Evolutionary conservation across 2,888 invertebrate species (phyloP), one percentile per base, ranked within the genome.

Genomic region (Branchipolynoe longqiensis): DNA sequence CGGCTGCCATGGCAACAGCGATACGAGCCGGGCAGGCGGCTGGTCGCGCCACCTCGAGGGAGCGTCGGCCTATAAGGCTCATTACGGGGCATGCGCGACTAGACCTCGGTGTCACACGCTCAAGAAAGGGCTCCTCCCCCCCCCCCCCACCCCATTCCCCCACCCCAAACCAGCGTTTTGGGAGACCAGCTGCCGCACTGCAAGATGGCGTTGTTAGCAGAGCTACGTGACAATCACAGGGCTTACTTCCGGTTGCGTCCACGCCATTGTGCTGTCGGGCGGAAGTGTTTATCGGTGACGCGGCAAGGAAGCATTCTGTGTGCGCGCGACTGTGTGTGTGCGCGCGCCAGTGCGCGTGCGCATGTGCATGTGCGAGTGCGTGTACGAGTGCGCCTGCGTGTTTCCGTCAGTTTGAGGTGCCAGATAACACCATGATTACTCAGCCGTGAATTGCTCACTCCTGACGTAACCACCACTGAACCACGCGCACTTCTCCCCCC

Each of bases 251-350:
- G 69, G 69, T 38, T 25, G 36, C 36, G 33, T 18, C 22, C 69
- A 69, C 38, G 36, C 36, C 8, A 69, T 69, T 38, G 36, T 38
- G 36, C 1, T 22, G 33, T n/a, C 4, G 38, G n/a, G 36, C 69
- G 69, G 69, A 69, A 8, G 69, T 69, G 64, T 59, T 4, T 59
- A n/a, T n/a, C n/a, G n/a, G n/a, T n/a, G n/a, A n/a, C n/a, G n/a
- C n/a, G n/a, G n/a, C n/a, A n/a, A n/a, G n/a, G 48, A 48, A 18
- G 48, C 48, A 18, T 48, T 8, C 48, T 48, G 48, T 12, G 8
- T 18, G 48, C 48, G 48, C 18, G 8, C 48, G 48, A 18, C 8
- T 8, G 48, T 48, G n/a, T n/a, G n/a, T n/a, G n/a, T n/a, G n/a
- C n/a, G n/a, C n/a, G n/a, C n/a, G n/a, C n/a, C n/a, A n/a, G n/a